Conservation (phyloP, 2,797 vertebrate species). For the Pangasius djambal region DNA sequence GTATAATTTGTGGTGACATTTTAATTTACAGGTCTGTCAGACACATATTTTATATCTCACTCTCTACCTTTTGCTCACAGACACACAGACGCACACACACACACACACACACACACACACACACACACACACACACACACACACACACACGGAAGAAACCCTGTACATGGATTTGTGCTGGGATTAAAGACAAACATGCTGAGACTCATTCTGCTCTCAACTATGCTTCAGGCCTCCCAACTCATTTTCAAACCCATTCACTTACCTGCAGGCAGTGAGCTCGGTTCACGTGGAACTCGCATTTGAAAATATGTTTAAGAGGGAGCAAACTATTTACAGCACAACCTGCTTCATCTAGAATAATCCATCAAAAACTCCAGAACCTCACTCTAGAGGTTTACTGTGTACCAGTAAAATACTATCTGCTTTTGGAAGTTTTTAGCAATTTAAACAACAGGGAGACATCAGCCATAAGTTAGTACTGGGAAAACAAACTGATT, state of each 20-base stretch:
- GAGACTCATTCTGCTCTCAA: conserved; percentile 61
- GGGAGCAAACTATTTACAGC: conserved; percentile 50
- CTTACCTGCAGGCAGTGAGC: conserved; percentile 33
- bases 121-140: neutral
- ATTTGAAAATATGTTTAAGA: conserved; percentile 49
- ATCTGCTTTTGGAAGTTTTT: conserved; percentile 43
- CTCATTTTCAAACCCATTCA: conserved; percentile 48
- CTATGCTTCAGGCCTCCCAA: conserved; percentile 44
- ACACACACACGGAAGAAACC: conserved; percentile 5
- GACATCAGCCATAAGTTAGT: conserved; percentile 34
- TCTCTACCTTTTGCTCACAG: conserved; percentile 5
- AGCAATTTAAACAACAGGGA: conserved; percentile 55
- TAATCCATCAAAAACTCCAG: conserved; percentile 62
- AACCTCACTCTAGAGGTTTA: conserved; percentile 57
- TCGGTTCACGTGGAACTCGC: conserved; percentile 30
- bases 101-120: conserved; percentile 12
- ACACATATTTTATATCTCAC: conserved; percentile 31
- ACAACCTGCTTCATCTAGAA: conserved; percentile 32
- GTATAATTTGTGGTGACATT: conserved; percentile 57
- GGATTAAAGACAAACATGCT: conserved; percentile 66
- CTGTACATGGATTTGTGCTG: conserved; percentile 37
- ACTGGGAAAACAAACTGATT: conserved; percentile 51
- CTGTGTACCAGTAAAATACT: conserved; percentile 55
- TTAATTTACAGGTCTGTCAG: conserved; percentile 54
- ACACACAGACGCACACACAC: neutral